Percentiles rank a stretch among this genome's conserved stretches.
Conservation (phyloP, 2,888 invertebrate species). For the Allygus modestus region DNA sequence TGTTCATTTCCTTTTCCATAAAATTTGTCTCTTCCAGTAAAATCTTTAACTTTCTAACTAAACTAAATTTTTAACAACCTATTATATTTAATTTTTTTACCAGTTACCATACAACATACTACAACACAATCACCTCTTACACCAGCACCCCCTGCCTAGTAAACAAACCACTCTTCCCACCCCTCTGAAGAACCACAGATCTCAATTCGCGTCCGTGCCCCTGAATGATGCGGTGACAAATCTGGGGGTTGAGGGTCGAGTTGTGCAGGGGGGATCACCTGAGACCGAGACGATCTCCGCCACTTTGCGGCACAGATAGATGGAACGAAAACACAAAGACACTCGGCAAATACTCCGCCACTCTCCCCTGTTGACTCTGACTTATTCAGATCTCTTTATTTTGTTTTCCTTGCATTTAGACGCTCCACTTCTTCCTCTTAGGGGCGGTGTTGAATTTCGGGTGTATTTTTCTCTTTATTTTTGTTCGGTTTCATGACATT, state of each 20-base stretch:
- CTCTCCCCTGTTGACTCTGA: conserved; percentile 38
- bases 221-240: conserved; percentile 40
- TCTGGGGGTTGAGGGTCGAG: conserved; percentile 44
- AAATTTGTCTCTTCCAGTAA: too few species aligned
- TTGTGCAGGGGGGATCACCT: conserved; percentile 39
- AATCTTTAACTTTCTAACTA: too few species aligned
- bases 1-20: too few species aligned
- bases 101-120: neutral
- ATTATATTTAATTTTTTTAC: too few species aligned
- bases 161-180: neutral
- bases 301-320: conserved; percentile 52
- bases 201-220: conserved; percentile 17
- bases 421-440: conserved; percentile 35
- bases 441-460: neutral
- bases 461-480: neutral
- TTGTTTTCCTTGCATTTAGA: conserved; percentile 60
- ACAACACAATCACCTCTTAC: neutral
- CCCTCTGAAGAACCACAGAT: conserved; percentile 15
- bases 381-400: conserved; percentile 60
- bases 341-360: conserved; percentile 56
- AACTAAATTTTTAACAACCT: too few species aligned
- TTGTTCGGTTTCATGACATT: neutral
- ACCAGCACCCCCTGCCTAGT: neutral
- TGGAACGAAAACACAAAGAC: conserved; percentile 63
- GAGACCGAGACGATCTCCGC: neutral